Percentiles rank a stretch among this genome's conserved stretches.
phyloP scores from a whole-genome alignment of 2,113 vertebrate genomes.

The Xiphophorus maculatus region DNA sequence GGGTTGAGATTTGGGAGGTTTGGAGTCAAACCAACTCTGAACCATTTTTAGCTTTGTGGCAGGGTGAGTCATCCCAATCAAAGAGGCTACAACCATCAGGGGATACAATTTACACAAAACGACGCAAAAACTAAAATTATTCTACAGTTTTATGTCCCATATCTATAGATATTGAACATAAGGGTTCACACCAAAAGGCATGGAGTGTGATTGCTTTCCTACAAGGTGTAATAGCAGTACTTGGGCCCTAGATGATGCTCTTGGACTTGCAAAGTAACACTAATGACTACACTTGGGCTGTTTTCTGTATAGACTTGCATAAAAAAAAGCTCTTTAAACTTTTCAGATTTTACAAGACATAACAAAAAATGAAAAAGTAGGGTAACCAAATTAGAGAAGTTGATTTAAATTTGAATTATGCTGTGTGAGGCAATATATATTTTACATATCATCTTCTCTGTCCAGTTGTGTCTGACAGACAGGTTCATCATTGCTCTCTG shows the following conservation, averaged over 20 bases:
- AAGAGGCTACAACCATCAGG: too few species aligned
- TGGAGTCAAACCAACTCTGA: too few species aligned
- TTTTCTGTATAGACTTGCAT: background rate
- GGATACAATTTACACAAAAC: too few species aligned
- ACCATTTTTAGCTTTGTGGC: too few species aligned
- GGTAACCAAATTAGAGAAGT: background rate
- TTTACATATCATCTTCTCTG: background rate
- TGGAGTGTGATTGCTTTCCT: background rate
- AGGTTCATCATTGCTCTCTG: background rate
- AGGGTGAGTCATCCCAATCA: too few species aligned
- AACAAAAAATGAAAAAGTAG: background rate
- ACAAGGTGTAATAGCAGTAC: conserved; percentile 14
- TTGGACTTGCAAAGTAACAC: conserved; percentile 12
- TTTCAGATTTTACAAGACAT: conserved; percentile 9
- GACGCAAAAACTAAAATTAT: too few species aligned
- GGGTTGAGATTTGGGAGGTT: too few species aligned
- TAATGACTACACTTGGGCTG: background rate
- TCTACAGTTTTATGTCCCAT: too few species aligned
- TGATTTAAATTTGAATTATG: background rate
- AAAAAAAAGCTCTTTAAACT: background rate
- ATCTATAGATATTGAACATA: too few species aligned
- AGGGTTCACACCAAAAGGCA: too few species aligned
- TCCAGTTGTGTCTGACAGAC: background rate
- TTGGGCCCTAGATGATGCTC: conserved; percentile 46
- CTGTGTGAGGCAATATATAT: background rate